phyloP scores from a whole-genome alignment of 2,888 invertebrate species.

The Metellina segmentata region DNA sequence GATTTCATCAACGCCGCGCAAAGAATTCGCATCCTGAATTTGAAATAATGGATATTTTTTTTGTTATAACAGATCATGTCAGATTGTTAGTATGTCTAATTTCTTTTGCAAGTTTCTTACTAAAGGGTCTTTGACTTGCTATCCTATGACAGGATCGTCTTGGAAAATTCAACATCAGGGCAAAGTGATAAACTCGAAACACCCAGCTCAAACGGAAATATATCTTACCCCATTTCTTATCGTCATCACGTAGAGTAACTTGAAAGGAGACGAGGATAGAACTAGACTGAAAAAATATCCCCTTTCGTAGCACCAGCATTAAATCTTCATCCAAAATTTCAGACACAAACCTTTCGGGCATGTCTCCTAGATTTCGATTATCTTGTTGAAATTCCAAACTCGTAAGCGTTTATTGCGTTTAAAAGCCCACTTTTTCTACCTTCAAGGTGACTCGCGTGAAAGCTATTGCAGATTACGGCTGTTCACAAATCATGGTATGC shows the following conservation, averaged over 20 bases:
- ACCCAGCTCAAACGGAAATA: constrained; percentile 35
- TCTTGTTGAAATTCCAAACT: constrained; percentile 45
- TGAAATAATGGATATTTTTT: neutral
- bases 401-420: constrained; percentile 51
- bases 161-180: constrained; percentile 41
- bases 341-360: constrained; percentile 16
- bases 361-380: constrained; percentile 38
- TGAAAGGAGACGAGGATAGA: constrained; percentile 14
- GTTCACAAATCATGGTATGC: constrained; percentile 8
- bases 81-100: neutral
- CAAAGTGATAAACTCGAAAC: constrained; percentile 21
- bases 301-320: constrained; percentile 29
- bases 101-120: neutral
- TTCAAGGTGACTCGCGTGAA: constrained; percentile 25
- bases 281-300: neutral
- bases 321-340: constrained; percentile 58
- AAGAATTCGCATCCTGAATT: neutral
- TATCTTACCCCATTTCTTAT: constrained; percentile 52
- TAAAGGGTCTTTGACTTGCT: neutral
- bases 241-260: constrained; percentile 38
- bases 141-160: neutral
- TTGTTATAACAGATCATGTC: no score
- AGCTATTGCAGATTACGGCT: constrained; percentile 9
- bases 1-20: constrained; percentile 11
- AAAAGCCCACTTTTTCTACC: constrained; percentile 29